Evolutionary conservation across 2,888 invertebrate species (phyloP).

Genomic region (Fissipunctia ypsillon): DNA sequence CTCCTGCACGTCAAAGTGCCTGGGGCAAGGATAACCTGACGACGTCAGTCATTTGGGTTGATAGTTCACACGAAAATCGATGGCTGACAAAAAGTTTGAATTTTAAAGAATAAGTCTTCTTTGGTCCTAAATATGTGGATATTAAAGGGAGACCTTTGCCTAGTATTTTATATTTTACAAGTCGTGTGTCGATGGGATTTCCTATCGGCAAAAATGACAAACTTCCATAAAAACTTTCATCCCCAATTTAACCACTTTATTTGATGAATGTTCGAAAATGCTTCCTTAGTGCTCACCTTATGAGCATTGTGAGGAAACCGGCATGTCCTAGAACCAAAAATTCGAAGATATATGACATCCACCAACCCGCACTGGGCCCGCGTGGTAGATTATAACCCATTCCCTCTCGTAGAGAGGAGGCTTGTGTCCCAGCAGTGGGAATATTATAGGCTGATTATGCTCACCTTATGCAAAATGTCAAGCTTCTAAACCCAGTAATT

Average conservation of each 20-base stretch:
- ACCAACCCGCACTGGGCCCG: no score
- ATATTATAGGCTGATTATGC: no score
- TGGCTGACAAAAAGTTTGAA: background rate
- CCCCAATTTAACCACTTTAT: background rate
- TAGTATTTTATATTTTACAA: background rate
- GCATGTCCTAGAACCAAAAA: no score
- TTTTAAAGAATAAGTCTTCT: background rate
- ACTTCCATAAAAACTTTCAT: background rate
- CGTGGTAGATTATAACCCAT: no score
- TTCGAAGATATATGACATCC: no score
- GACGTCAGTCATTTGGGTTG: conserved; percentile 28
- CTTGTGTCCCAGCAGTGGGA: no score
- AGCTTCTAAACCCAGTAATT: background rate
- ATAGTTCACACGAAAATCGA: background rate
- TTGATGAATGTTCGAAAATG: background rate
- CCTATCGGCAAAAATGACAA: no score
- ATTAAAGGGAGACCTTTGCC: background rate
- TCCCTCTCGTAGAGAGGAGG: no score
- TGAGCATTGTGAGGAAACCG: no score
- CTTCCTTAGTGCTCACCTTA: no score
- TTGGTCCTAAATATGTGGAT: background rate
- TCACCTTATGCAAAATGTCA: background rate
- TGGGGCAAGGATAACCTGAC: conserved; percentile 23
- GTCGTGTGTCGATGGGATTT: no score
- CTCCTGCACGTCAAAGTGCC: conserved; percentile 10